These are phyloP conservation scores for Parauchenoglanis punctatus DNA, from an alignment of 2,797 vertebrate genomes.

Conservation along the genomic window DNA sequence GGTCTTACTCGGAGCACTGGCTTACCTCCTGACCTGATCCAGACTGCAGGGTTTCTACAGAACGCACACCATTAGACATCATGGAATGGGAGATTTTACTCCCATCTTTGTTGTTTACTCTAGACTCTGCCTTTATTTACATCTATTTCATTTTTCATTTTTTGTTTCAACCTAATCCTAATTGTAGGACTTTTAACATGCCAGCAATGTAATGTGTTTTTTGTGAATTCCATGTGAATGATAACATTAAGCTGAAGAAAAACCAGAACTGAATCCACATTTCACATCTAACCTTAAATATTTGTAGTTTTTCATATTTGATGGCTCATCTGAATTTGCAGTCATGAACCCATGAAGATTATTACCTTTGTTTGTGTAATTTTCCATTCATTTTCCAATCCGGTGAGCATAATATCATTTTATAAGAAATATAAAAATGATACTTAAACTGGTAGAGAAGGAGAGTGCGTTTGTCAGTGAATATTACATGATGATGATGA, in stretches of 20 bases:
- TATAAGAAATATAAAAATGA: background rate
- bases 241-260: background rate
- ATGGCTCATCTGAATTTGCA: background rate
- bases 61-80: slow-evolving; percentile 59
- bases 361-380: background rate
- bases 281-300: background rate
- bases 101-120: slow-evolving; percentile 33
- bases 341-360: background rate
- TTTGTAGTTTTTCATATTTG: background rate
- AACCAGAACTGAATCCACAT: background rate
- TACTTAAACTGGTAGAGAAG: background rate
- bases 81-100: slow-evolving; percentile 55
- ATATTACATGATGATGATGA: background rate
- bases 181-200: background rate
- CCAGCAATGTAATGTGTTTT: background rate
- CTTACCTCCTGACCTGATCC: slow-evolving; percentile 64
- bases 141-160: background rate
- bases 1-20: slow-evolving; percentile 62
- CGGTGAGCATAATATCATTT: background rate
- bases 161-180: background rate
- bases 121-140: background rate
- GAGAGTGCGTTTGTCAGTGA: background rate
- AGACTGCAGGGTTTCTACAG: slow-evolving; percentile 65
- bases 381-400: background rate
- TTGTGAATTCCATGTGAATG: background rate